Percentiles rank a stretch among this genome's conserved stretches.
Evolutionary conservation across 2,888 invertebrate genomes (phyloP).

Genomic region (Deilephila elpenor): DNA sequence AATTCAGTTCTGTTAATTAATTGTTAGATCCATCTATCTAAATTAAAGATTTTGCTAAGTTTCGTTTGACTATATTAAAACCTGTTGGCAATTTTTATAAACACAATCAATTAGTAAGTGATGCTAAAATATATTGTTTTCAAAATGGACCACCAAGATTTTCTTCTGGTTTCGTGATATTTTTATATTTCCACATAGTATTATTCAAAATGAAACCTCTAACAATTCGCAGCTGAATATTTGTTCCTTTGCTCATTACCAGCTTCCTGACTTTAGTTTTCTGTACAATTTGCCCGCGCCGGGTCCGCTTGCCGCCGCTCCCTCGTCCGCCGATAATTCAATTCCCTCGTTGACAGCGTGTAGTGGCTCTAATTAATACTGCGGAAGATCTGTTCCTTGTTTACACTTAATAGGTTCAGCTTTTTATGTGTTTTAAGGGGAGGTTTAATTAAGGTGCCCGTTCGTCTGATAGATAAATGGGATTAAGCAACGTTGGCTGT

Average conservation of each 20-base stretch:
- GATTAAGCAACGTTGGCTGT: background rate
- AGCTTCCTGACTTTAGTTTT: constrained; percentile 38
- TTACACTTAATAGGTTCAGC: constrained; percentile 28
- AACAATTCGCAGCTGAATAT: constrained; percentile 10
- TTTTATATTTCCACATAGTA: background rate
- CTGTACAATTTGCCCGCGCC: constrained; percentile 23
- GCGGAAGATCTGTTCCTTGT: constrained; percentile 19
- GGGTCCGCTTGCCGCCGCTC: constrained; percentile 34
- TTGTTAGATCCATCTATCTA: too few species aligned
- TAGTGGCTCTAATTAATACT: constrained; percentile 35
- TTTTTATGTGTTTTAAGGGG: constrained; percentile 19
- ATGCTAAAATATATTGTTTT: too few species aligned
- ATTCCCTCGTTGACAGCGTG: constrained; percentile 33
- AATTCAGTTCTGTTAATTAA: too few species aligned
- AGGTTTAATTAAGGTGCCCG: constrained; percentile 4
- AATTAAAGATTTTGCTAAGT: too few species aligned
- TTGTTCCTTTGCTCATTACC: constrained; percentile 41
- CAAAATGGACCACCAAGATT: too few species aligned
- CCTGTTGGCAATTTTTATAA: too few species aligned
- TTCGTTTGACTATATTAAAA: too few species aligned
- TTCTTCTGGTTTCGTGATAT: too few species aligned
- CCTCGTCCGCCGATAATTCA: constrained; percentile 35
- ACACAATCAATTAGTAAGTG: too few species aligned
- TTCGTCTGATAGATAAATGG: constrained; percentile 11
- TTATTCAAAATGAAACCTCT: background rate